Conservation (phyloP, 2,797 vertebrate genomes). For the Nyctibius grandis region DNA sequence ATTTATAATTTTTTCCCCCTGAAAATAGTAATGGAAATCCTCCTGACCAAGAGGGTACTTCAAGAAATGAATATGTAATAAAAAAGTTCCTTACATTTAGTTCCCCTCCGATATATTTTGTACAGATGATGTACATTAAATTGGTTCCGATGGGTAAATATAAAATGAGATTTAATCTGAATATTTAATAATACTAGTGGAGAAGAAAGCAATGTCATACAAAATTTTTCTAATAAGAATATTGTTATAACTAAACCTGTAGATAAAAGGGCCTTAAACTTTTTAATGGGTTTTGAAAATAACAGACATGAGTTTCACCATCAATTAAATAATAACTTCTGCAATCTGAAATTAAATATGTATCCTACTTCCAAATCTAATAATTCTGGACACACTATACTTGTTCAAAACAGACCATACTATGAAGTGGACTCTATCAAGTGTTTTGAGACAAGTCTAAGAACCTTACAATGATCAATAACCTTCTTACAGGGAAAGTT, state of each 20-base stretch:
- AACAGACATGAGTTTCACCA: neutral
- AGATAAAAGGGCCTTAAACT: neutral
- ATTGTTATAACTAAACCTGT: neutral
- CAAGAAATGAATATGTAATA: neutral
- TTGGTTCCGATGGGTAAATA: neutral
- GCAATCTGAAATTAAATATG: neutral
- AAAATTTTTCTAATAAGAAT: neutral
- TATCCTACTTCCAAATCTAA: neutral
- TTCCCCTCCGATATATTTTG: neutral
- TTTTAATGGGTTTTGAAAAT: neutral
- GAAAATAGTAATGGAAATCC: neutral
- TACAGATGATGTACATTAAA: neutral
- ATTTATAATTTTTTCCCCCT: neutral
- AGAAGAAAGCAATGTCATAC: neutral
- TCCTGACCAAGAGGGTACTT: neutral
- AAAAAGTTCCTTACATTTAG: neutral
- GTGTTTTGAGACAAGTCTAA: neutral
- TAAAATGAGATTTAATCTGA: neutral
- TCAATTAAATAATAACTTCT: neutral
- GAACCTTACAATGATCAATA: neutral
- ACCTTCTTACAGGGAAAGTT: neutral
- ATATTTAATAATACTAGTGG: neutral
- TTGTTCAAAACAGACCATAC: neutral
- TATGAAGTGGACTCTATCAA: neutral
- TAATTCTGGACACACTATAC: neutral